Percentiles rank a stretch among this genome's conserved stretches.
These are phyloP conservation scores for Trigoniulus corallinus DNA, from an alignment of 1,140 invertebrate species.

Conservation along the genomic window DNA sequence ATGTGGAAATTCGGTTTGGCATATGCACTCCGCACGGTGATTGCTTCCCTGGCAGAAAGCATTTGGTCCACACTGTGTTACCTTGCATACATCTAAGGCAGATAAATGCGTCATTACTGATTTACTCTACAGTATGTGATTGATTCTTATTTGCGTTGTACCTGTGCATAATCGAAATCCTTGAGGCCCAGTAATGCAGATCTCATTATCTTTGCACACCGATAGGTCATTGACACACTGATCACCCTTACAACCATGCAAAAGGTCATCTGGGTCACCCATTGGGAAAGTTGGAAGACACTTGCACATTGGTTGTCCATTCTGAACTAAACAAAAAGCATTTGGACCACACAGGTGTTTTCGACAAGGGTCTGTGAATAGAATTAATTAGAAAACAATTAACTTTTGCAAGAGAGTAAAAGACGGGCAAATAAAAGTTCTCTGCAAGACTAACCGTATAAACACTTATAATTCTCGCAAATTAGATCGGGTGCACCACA, in stretches of 20 bases:
- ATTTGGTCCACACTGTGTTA: conserved; percentile 75
- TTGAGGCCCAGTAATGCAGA: neutral
- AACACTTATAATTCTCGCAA: neutral
- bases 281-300: conserved; percentile 18
- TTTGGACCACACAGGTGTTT: conserved; percentile 66
- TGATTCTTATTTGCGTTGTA: too few species aligned
- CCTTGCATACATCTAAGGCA: conserved; percentile 50
- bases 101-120: too few species aligned
- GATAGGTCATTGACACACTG: conserved; percentile 6
- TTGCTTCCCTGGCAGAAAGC: conserved; percentile 64
- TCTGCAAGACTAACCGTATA: neutral
- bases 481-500: conserved; percentile 46
- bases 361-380: conserved; percentile 47
- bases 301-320: conserved; percentile 50
- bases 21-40: conserved; percentile 68
- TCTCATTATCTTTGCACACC: conserved; percentile 6
- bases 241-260: conserved; percentile 42
- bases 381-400: neutral
- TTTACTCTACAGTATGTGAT: too few species aligned
- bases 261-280: conserved; percentile 48
- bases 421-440: too few species aligned
- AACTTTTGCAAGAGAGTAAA: neutral
- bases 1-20: conserved; percentile 45
- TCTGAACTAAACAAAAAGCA: conserved; percentile 53
- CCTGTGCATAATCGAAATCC: conserved; percentile 9